A percentile compares a stretch with the other conserved stretches of the same genome.
These are phyloP conservation scores for Lasaia peninsularis DNA, from an alignment of 1,140 invertebrate genomes.

Conservation along the genomic window DNA sequence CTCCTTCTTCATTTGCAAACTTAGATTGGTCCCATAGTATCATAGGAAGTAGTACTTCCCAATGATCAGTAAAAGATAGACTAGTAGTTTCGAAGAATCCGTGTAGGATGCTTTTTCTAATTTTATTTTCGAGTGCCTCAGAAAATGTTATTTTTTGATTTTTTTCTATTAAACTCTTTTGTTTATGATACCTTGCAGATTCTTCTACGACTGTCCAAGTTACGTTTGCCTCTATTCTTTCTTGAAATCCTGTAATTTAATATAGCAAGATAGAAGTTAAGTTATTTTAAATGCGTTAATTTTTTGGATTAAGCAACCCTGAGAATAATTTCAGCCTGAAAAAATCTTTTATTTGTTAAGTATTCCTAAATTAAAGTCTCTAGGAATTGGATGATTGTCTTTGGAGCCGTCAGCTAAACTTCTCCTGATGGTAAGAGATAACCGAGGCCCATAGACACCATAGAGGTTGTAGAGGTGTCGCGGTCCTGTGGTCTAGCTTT, in stretches of 20 bases:
- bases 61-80: constrained; percentile 50
- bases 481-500: too few relatives aligned
- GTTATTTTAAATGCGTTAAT: constrained; percentile 10
- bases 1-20: constrained; percentile 53
- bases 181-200: constrained; percentile 41
- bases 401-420: too few relatives aligned
- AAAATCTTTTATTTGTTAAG: too few relatives aligned
- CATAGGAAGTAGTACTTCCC: constrained; percentile 55
- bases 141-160: constrained; percentile 41
- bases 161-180: constrained; percentile 27
- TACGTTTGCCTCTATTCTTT: constrained; percentile 54
- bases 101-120: constrained; percentile 47
- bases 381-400: too few relatives aligned
- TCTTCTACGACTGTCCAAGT: constrained; percentile 49
- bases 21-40: constrained; percentile 61
- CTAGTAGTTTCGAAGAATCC: constrained; percentile 50
- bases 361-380: too few relatives aligned
- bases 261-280: background rate
- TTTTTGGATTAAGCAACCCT: too few relatives aligned
- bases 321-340: too few relatives aligned
- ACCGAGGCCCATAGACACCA: too few relatives aligned
- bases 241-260: constrained; percentile 46
- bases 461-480: too few relatives aligned
- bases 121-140: constrained; percentile 49
- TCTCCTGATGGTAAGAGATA: too few relatives aligned